Percentiles rank a stretch among this genome's conserved stretches.
These are phyloP conservation scores for Athene noctua DNA, from an alignment of 2,113 vertebrate species.

Conservation along the genomic window DNA sequence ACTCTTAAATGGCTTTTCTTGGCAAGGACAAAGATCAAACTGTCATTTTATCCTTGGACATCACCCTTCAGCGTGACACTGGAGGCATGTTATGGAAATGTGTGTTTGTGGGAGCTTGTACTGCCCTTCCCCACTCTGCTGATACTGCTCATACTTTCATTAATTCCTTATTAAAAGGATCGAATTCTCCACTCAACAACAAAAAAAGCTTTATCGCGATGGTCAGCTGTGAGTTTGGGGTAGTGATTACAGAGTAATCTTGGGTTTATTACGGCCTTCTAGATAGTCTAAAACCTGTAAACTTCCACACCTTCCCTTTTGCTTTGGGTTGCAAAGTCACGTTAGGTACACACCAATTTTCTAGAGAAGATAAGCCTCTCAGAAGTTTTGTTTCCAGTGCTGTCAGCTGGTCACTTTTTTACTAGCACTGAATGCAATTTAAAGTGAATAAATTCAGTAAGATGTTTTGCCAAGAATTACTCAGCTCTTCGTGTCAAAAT, in stretches of 20 bases:
- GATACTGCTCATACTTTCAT: not conserved
- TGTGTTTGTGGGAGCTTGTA: not conserved
- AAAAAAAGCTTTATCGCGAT: not conserved
- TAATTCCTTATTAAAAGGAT: not conserved
- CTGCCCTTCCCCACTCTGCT: not conserved
- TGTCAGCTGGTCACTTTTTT: slow-evolving; percentile 22
- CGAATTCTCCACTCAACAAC: not conserved
- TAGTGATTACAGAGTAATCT: not conserved
- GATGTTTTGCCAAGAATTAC: slow-evolving; percentile 17
- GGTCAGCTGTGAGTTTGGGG: not conserved
- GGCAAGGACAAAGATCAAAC: not conserved
- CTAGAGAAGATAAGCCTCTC: not conserved
- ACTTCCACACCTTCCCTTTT: not conserved
- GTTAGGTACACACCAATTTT: not conserved
- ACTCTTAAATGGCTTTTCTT: not conserved
- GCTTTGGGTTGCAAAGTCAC: not conserved
- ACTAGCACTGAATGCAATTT: not conserved
- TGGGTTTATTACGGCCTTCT: not conserved
- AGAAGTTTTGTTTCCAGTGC: not conserved
- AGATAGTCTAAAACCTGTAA: not conserved
- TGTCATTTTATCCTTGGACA: not conserved
- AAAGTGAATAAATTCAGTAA: slow-evolving; percentile 4
- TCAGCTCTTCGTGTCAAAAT: not conserved
- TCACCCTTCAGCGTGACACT: not conserved
- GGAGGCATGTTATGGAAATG: not conserved